A percentile compares a stretch with the other conserved stretches of the same genome.
These are phyloP conservation scores for Flabesymbios commensalis DNA, from an alignment of 2,888 invertebrate species.

Conservation along the genomic window DNA sequence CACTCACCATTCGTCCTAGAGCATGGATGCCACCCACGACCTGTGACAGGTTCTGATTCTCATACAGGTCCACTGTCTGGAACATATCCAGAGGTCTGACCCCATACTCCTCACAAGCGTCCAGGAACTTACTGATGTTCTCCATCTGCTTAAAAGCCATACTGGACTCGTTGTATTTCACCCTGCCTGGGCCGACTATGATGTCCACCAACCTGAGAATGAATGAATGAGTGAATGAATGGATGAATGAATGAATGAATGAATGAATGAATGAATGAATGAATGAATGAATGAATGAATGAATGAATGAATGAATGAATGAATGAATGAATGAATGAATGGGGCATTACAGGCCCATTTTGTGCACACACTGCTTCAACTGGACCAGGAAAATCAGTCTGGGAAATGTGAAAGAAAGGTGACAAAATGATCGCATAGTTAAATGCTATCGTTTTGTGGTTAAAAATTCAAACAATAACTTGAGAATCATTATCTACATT, in stretches of 20 bases:
- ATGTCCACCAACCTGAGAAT: conserved; percentile 24
- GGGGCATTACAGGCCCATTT: no score
- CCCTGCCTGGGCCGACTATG: conserved; percentile 66
- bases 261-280: no score
- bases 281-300: not conserved
- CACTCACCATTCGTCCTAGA: conserved; percentile 80
- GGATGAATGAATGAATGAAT: no score
- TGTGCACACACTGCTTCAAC: no score
- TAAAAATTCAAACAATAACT: no score
- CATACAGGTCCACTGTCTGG: conserved; percentile 97
- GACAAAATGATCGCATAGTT: no score
- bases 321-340: conserved; percentile 1
- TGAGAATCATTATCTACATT: no score
- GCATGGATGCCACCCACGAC: conserved; percentile 92
- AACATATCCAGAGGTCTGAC: conserved; percentile 96
- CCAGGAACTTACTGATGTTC: conserved; percentile 87
- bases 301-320: not conserved
- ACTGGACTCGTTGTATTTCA: conserved; percentile 85
- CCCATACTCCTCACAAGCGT: conserved; percentile 88
- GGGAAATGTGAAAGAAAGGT: no score
- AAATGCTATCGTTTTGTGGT: no score
- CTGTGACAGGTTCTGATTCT: conserved; percentile 93
- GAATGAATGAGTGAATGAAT: no score
- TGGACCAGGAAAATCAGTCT: no score
- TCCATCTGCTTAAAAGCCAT: conserved; percentile 91